These are phyloP conservation scores for Austrofundulus limnaeus DNA, from an alignment of 2,113 vertebrate genomes.

Conservation along the genomic window DNA sequence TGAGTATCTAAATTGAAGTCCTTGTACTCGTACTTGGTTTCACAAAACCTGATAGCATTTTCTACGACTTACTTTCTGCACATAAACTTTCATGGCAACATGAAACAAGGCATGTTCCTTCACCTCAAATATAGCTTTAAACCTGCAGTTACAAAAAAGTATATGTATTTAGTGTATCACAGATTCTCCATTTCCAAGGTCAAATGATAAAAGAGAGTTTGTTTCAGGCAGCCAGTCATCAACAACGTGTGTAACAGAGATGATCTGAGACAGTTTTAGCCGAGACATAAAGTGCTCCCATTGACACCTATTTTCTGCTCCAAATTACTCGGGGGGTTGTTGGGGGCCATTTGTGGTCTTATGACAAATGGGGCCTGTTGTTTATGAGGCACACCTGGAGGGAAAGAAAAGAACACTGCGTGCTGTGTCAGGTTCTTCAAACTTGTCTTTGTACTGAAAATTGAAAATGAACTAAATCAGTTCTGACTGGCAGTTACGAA, in stretches of 20 bases:
- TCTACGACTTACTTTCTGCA: no score
- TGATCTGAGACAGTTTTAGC: constrained; percentile 19
- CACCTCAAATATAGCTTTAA: constrained; percentile 1
- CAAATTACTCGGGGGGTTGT: constrained; percentile 26
- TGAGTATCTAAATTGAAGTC: no score
- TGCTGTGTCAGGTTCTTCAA: constrained; percentile 15
- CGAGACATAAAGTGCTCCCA: constrained; percentile 21
- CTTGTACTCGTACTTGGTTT: no score
- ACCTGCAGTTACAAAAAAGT: no score
- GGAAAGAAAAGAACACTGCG: constrained; percentile 1
- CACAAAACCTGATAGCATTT: no score
- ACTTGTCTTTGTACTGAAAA: constrained; percentile 27
- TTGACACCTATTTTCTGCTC: constrained; percentile 20
- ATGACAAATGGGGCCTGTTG: constrained; percentile 36
- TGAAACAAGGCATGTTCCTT: no score
- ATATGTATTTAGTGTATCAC: constrained; percentile 18
- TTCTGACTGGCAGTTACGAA: constrained; percentile 40
- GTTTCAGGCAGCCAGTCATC: constrained; percentile 16
- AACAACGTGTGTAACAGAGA: constrained; percentile 17
- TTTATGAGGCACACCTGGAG: constrained; percentile 16
- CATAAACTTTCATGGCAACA: no score
- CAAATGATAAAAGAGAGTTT: constrained; percentile 9
- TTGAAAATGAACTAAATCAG: constrained; percentile 33
- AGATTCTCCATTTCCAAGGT: constrained; percentile 23
- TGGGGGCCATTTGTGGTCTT: constrained; percentile 25